Conservation (phyloP, 2,113 vertebrate species). For the Takifugu flavidus region DNA sequence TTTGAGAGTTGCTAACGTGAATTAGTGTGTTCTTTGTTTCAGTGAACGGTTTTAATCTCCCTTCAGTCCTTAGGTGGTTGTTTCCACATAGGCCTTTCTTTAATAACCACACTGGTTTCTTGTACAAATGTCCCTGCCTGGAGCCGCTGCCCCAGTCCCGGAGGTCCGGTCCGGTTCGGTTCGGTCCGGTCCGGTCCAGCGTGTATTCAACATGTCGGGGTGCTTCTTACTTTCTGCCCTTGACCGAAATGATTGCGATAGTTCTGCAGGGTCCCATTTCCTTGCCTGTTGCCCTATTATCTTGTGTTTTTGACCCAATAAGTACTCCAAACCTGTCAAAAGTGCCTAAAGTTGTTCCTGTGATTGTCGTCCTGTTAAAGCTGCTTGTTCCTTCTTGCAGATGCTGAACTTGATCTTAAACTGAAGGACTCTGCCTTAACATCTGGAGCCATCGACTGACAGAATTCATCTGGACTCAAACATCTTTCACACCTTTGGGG, state of each 20-base stretch:
- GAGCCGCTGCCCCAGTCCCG: too few relatives aligned
- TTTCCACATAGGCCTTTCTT: neutral
- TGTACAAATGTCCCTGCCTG: too few relatives aligned
- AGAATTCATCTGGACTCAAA: conserved; percentile 70
- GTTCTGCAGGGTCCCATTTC: too few relatives aligned
- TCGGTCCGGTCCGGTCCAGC: too few relatives aligned
- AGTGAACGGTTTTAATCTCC: neutral
- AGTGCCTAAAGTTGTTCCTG: neutral
- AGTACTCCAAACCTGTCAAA: too few relatives aligned
- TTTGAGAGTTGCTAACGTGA: conserved; percentile 18
- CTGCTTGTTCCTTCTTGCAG: conserved; percentile 60
- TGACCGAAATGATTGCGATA: too few relatives aligned
- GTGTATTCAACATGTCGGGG: too few relatives aligned
- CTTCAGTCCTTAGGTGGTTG: neutral
- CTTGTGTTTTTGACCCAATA: too few relatives aligned
- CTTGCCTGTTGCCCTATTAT: too few relatives aligned
- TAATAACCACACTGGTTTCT: too few relatives aligned
- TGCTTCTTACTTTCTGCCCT: neutral
- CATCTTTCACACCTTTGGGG: conserved; percentile 78
- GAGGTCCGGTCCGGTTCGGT: too few relatives aligned
- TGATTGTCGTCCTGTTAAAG: neutral
- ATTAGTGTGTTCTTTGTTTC: conserved; percentile 52
- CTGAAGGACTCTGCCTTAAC: conserved; percentile 74
- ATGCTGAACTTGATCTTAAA: conserved; percentile 88
- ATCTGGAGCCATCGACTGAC: conserved; percentile 77